phyloP scores from a whole-genome alignment of 2,113 vertebrate genomes.

The Seriola dumerili region DNA sequence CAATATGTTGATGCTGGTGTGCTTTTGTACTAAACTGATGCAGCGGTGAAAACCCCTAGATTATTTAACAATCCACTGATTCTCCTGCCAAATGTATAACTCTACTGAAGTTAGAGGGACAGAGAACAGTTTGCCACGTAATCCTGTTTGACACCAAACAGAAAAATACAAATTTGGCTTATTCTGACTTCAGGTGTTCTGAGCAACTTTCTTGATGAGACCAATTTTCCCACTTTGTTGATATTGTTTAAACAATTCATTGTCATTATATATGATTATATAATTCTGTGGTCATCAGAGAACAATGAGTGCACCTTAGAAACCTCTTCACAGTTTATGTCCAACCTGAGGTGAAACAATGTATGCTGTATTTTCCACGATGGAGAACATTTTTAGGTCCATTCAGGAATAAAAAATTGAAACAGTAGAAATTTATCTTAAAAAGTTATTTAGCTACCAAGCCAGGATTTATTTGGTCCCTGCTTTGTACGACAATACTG shows the following conservation, averaged over 20 bases:
- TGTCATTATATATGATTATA: background rate
- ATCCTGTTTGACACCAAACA: too few relatives aligned
- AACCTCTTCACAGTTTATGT: background rate
- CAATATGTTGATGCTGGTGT: background rate
- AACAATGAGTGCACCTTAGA: background rate
- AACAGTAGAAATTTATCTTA: background rate
- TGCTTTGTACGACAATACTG: too few relatives aligned
- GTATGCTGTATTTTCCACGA: background rate
- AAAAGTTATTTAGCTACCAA: background rate
- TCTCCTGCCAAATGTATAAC: background rate
- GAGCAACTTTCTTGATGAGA: too few relatives aligned
- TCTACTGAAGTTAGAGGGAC: background rate
- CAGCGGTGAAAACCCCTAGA: background rate
- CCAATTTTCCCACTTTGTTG: too few relatives aligned
- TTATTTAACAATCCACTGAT: background rate
- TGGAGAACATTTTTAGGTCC: background rate
- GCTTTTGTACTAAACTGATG: background rate
- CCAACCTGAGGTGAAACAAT: background rate
- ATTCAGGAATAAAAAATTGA: background rate
- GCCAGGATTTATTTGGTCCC: too few relatives aligned
- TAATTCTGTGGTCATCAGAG: background rate
- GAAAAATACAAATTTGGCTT: too few relatives aligned
- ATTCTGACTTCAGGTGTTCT: too few relatives aligned
- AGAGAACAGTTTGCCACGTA: background rate
- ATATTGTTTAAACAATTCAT: too few relatives aligned